Percentiles rank a stretch among this genome's conserved stretches.
Evolutionary conservation across 2,797 vertebrate species (phyloP).

Genomic region (Nannoperca obscura): DNA sequence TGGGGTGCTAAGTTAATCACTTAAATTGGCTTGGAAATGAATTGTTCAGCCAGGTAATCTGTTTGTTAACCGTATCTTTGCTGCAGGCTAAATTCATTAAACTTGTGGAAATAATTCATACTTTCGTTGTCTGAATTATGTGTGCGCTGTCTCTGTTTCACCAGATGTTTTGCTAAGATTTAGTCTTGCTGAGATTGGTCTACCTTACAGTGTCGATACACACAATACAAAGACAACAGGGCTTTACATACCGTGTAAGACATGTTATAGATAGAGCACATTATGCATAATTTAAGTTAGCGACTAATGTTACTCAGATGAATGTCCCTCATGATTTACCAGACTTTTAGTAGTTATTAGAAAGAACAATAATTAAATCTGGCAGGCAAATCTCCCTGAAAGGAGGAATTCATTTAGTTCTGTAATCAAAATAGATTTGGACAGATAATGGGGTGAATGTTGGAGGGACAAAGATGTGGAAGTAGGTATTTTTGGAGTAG

Average conservation of each 20-base stretch:
- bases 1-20: constrained; percentile 11
- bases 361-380: constrained; percentile 46
- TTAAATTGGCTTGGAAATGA: constrained; percentile 36
- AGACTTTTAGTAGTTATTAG: constrained; percentile 14
- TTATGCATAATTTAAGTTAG: constrained; percentile 22
- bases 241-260: not conserved
- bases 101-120: constrained; percentile 19
- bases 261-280: not conserved
- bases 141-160: constrained; percentile 21
- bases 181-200: not conserved
- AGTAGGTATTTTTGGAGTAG: constrained; percentile 49
- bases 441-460: constrained; percentile 49
- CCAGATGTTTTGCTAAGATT: not conserved
- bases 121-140: constrained; percentile 13
- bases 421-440: constrained; percentile 58
- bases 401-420: constrained; percentile 51
- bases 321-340: constrained; percentile 31
- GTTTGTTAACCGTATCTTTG: constrained; percentile 30
- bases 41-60: constrained; percentile 41
- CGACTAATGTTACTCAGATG: constrained; percentile 9
- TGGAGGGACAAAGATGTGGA: constrained; percentile 21
- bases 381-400: constrained; percentile 49
- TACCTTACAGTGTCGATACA: constrained; percentile 5
- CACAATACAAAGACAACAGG: not conserved
- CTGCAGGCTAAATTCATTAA: constrained; percentile 46